Base-by-base conservation (phyloP, 92 coral and sea anemone species). In the Epizoanthus scotinus region DNA sequence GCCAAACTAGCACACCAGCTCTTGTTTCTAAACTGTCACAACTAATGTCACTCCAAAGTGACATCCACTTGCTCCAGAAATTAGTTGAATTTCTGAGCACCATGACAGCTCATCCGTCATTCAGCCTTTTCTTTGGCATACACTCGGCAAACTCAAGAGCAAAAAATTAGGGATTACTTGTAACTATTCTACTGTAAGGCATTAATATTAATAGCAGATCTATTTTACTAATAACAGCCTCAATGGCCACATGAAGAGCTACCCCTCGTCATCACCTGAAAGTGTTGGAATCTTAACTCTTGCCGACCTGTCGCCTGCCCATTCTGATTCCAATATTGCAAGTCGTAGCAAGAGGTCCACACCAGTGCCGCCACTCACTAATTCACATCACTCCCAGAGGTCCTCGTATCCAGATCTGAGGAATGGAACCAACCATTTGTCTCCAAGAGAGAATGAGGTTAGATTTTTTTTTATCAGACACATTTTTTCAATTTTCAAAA, bases 291-390 rank as follows among this genome's bases (percentile, higher is more conserved):
- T 93, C 68, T 68, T 95, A 94, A 95, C 98, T 21, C 84, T 95
- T 70, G 97, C 98, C 27, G 98, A 95, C 90, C 90, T 95, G 36
- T 93, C 95, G 18, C 98, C 98, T 57, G 91, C 98, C 13, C 84
- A 88, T 44, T 92, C 98, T 0, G 98, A 93, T 49, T 84, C 92
- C 68, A 90, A 86, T 56, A 65, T 82, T 64, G 67, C 75, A 26
- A 66, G 89, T 12, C 91, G 78, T 53, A 78, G 67, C 65, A 90
- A 88, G 56, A 74, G 86, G 62, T 83, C 88, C 13, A 86, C 87
- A 17, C 78, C 91, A n/a, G 67, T 87, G 29, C 88, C 86, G 28
- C 63, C 71, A 5, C 22, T 78, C 27, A 49, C 84, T 40, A 65
- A 64, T 47, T 38, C 85, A 44, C 83, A 81, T 50, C 87, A 88